Base-by-base conservation (phyloP, 2,797 vertebrate genomes). In the Sebastes kiyomatsui region DNA sequence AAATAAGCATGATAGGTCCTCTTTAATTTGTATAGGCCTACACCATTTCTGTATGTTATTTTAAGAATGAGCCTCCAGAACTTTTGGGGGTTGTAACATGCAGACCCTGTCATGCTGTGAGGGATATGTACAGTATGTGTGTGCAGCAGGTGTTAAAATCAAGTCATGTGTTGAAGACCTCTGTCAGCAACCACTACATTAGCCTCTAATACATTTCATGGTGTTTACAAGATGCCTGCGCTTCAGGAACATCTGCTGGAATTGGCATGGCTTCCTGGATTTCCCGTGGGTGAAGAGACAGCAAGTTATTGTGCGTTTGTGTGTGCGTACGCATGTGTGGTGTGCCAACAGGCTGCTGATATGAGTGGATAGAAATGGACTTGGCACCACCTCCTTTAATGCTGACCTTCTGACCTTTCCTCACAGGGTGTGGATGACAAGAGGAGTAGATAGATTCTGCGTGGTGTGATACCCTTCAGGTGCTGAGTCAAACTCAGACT, bases 211-310 rank as follows among this genome's bases (percentile, higher is more conserved):
- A 92, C 79, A 93, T 92, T 84, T 92, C 90, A 88, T 67, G 84
- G 87, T 94, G 94, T 95, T 95, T 94, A 94, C 93, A 94, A 93
- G 92, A 94, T 94, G 92, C 92, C 88, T 93, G 84, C 55, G 59
- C 87, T 91, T 94, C 85, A 90, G 88, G 88, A 95, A 95, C 95
- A 95, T 95, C 94, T 95, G 93, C 80, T 90, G 85, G 76, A 90
- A 82, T 93, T 95, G 94, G 94, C 94, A 91, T 27, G 62, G 67
- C 32, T 80, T 80, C 77, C 79, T 88, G 82, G 79, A 89, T 93
- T 90, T 92, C 92, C 91, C 91, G 79, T 80, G 83, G 80, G 90
- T 85, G 68, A 93, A 89, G 87, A 92, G 54, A 92, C 87, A 87
- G 85, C 86, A 75, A 89, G 86, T 69, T 71, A 80, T 91, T 93